Conservation (phyloP, 1,140 invertebrate genomes). For the Asbolus verrucosus region DNA sequence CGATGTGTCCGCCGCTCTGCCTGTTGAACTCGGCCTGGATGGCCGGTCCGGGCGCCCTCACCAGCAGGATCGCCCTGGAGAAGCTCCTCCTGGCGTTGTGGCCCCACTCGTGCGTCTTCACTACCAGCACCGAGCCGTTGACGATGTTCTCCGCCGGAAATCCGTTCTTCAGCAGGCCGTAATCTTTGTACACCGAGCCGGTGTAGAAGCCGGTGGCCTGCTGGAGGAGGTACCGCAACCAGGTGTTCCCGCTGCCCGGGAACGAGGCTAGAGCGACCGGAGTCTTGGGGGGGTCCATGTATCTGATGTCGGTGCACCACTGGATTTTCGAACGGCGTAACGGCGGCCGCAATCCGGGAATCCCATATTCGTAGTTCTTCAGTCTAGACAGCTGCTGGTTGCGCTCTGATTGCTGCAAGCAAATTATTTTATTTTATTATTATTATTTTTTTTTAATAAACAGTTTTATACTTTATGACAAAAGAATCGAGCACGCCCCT, state of each 20-base stretch:
- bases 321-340: constrained; percentile 63
- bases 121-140: constrained; percentile 80
- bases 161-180: constrained; percentile 77
- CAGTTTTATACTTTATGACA: too few relatives aligned
- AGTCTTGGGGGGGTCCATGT: constrained; percentile 61
- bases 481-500: too few relatives aligned
- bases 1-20: constrained; percentile 78
- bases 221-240: constrained; percentile 82
- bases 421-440: constrained; percentile 33
- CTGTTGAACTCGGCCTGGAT: constrained; percentile 82
- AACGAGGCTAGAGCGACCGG: constrained; percentile 77
- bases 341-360: constrained; percentile 54
- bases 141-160: constrained; percentile 82
- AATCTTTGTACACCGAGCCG: constrained; percentile 84
- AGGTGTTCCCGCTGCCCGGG: constrained; percentile 85
- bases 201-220: constrained; percentile 81
- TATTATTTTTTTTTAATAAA: too few relatives aligned
- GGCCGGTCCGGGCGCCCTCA: constrained; percentile 77
- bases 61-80: constrained; percentile 75
- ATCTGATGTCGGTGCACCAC: constrained; percentile 68
- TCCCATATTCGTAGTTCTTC: constrained; percentile 54
- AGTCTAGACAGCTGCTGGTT: constrained; percentile 47
- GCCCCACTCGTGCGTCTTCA: constrained; percentile 85
- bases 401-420: constrained; percentile 43
- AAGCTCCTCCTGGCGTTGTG: constrained; percentile 71